These are phyloP conservation scores for Myiozetetes cayanensis DNA, from an alignment of 2,113 vertebrate species.

Conservation along the genomic window DNA sequence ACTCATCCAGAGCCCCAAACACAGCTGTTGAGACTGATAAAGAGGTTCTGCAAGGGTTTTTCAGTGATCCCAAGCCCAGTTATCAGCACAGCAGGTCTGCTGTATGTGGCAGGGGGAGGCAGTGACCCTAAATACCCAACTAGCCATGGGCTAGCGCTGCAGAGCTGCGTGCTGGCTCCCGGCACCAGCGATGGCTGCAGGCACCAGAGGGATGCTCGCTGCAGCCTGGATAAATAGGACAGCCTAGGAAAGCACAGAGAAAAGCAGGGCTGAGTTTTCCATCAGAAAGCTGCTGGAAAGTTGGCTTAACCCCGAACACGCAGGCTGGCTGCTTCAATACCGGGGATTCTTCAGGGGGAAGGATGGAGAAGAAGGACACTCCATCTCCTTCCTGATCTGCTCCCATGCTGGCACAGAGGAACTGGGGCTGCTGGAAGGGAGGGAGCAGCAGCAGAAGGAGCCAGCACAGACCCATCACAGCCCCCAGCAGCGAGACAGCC, in stretches of 20 bases:
- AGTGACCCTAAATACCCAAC: neutral
- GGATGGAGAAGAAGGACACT: neutral
- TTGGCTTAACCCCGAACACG: neutral
- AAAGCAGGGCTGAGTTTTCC: neutral
- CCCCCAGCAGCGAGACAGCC: neutral
- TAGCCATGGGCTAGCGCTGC: neutral
- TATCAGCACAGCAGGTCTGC: neutral
- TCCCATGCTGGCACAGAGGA: neutral
- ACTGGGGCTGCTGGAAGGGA: neutral
- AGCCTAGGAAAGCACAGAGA: neutral
- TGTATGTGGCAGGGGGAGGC: rapidly evolving
- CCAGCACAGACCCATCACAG: neutral
- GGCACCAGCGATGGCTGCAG: neutral
- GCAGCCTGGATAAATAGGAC: constrained; percentile 36
- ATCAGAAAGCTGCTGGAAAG: neutral
- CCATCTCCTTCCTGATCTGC: neutral
- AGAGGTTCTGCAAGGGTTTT: neutral
- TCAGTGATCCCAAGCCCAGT: neutral
- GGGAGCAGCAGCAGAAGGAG: neutral
- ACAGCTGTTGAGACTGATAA: neutral
- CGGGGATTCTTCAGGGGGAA: neutral
- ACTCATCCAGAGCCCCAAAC: neutral
- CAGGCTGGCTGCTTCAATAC: neutral
- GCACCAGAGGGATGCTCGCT: neutral
- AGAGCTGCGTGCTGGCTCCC: neutral